Conservation (phyloP, 2,113 vertebrate genomes). For the Cettia cetti region DNA sequence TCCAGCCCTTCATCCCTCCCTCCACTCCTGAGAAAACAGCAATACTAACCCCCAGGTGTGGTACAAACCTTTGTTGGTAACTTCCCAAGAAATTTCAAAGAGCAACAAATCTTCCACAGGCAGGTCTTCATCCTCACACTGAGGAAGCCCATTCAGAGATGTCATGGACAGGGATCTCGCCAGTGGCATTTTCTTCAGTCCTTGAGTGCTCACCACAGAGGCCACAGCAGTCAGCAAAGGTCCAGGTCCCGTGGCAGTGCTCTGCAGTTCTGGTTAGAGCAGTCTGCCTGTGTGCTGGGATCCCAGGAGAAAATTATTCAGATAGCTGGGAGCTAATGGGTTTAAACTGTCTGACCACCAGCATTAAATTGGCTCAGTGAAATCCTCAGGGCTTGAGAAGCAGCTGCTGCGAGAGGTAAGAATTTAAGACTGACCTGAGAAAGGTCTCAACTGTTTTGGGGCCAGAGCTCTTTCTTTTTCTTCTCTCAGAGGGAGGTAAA, state of each 20-base stretch:
- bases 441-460: neutral
- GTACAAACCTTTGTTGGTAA: constrained; percentile 92
- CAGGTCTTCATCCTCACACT: constrained; percentile 85
- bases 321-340: constrained; percentile 7
- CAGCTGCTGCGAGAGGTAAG: constrained; percentile 1
- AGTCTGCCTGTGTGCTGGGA: neutral
- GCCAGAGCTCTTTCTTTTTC: neutral
- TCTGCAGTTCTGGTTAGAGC: neutral
- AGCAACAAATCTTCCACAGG: constrained; percentile 88
- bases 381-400: constrained; percentile 36
- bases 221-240: neutral
- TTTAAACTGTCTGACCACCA: constrained; percentile 33
- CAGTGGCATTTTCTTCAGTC: constrained; percentile 80
- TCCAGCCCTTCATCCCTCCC: neutral
- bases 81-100: constrained; percentile 95
- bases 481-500: neutral
- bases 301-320: neutral
- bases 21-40: neutral
- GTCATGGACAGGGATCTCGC: constrained; percentile 88
- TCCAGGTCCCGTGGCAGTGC: neutral
- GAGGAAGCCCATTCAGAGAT: constrained; percentile 86
- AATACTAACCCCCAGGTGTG: neutral
- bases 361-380: constrained; percentile 42
- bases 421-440: constrained; percentile 48
- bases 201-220: neutral